A percentile compares a stretch with the other conserved stretches of the same genome.
These are phyloP conservation scores for Dromiciops gliroides DNA, from an alignment of 2,113 vertebrate species.

Conservation along the genomic window DNA sequence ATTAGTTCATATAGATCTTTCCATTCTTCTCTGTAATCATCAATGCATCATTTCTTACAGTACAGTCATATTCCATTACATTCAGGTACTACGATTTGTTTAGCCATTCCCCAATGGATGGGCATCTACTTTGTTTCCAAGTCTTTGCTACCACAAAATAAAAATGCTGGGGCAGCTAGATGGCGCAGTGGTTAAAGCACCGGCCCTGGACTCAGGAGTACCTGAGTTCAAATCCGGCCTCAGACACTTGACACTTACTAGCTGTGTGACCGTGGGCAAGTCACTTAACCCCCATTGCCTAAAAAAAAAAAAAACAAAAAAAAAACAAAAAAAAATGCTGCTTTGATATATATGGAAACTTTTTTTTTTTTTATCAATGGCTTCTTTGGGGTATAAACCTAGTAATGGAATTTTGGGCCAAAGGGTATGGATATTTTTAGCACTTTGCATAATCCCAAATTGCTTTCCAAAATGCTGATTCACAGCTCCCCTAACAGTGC, in stretches of 20 bases:
- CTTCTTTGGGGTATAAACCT: background rate
- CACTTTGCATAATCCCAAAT: background rate
- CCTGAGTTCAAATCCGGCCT: no score
- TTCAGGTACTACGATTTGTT: background rate
- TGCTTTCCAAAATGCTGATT: background rate
- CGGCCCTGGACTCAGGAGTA: no score
- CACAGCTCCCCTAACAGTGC: background rate
- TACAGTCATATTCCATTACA: background rate
- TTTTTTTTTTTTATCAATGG: background rate
- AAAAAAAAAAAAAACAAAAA: no score
- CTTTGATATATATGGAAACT: background rate
- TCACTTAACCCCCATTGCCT: no score
- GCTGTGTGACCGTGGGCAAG: no score
- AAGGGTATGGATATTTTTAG: background rate
- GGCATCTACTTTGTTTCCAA: background rate
- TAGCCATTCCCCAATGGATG: background rate
- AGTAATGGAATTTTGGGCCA: background rate
- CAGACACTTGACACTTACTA: no score
- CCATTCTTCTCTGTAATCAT: background rate
- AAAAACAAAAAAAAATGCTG: background rate
- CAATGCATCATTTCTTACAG: background rate
- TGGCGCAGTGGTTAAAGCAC: no score
- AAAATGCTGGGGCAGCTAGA: no score
- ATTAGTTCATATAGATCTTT: background rate
- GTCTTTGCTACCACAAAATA: background rate